These are phyloP conservation scores for Tribolium madens DNA, from an alignment of 1,140 invertebrate genomes.

Conservation along the genomic window DNA sequence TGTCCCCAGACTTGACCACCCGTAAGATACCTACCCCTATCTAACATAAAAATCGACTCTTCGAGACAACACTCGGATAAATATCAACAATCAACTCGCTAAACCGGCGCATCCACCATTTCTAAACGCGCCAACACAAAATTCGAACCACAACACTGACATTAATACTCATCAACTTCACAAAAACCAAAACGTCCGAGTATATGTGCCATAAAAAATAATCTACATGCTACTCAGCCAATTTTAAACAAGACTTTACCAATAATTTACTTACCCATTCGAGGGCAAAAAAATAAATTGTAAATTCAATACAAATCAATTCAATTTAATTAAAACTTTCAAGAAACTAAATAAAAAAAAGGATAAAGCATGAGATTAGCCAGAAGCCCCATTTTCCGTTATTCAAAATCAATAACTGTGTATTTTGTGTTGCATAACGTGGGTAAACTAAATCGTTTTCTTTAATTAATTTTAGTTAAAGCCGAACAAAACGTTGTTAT, in stretches of 20 bases:
- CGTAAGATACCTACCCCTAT: slow-evolving; percentile 37
- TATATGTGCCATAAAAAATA: slow-evolving; percentile 1
- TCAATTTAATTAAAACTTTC: neutral
- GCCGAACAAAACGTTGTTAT: neutral
- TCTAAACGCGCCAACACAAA: neutral
- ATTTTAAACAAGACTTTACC: neutral
- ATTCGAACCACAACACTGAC: neutral
- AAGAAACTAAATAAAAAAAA: neutral
- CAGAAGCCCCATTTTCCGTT: neutral
- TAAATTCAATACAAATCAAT: neutral
- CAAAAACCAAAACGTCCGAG: neutral
- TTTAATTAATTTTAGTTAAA: no score
- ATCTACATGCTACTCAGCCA: slow-evolving; percentile 8
- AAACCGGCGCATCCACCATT: slow-evolving; percentile 45
- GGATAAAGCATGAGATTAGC: neutral
- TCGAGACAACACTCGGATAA: neutral
- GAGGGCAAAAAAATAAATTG: no score
- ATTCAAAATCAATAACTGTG: neutral
- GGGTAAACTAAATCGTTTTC: neutral
- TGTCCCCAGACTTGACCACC: slow-evolving; percentile 53
- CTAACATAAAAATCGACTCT: slow-evolving; percentile 1
- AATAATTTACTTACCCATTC: no score
- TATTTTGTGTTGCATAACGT: slow-evolving; percentile 9
- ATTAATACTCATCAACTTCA: neutral
- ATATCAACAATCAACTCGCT: neutral